Evolutionary conservation across 2,888 invertebrate species (phyloP), one percentile per base, ranked within the genome.

Genomic region (Lasioglossum zephyrum): DNA sequence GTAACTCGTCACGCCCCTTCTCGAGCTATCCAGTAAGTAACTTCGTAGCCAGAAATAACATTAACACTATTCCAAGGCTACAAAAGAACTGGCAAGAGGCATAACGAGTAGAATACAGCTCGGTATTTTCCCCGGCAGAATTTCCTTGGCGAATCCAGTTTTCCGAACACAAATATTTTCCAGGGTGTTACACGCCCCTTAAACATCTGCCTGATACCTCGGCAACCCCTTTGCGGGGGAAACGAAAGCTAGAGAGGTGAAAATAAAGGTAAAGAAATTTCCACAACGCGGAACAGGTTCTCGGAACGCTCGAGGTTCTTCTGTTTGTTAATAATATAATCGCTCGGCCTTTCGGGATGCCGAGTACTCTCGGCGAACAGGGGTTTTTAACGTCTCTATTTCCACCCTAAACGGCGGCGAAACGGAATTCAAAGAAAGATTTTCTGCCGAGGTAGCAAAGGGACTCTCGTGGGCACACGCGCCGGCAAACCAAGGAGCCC

Each of bases 281-380:
- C 69, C 31, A n/a, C 66, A 8, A 66, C 66, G 36, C 31, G 8
- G 18, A 66, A 39, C 66, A 22, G 39, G 22, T n/a, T n/a, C 22
- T 11, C 39, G 22, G 41, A 9, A 5, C 22, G n/a, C 41, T 70
- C n/a, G 70, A 41, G 41, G 22, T 39, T 70, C 41, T 41, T 70
- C 39, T 70, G n/a, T 70, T 70, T 39, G 70, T n/a, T 70, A 70
- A 70, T 70, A 70, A 39, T 39, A 22, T 41, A 41, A 41, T 70
- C 39, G n/a, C 70, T 39, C 4, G 70, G 18, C 18, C n/a, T n/a
- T n/a, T n/a, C n/a, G n/a, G 36, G 36, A 66, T 66, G 36, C 36
- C 70, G 41, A 70, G 70, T 39, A 11, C 70, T n/a, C 70, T 39
- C 11, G 39, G 13, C 41, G 22, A 69, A 39, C 31, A 26, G 63